Base-by-base conservation (phyloP, 30 jellyfish, hydroid and myxozoan genomes). In the Mastigias papua region DNA sequence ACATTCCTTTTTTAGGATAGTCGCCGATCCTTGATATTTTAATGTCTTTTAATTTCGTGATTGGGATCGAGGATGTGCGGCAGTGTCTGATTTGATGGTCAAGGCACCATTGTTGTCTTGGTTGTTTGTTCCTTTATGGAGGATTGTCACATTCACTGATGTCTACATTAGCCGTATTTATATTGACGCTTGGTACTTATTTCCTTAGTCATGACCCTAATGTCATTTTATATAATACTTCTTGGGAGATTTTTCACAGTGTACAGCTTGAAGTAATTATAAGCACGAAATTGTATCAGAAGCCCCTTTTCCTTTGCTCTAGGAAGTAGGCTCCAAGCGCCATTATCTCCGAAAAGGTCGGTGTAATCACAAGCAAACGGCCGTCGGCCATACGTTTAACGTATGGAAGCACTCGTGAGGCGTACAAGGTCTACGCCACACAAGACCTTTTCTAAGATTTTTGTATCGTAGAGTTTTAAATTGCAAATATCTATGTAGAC, bases 401-500 rank as follows among this genome's bases (percentile, higher is more conserved):
- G 54, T 42, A 42, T 42, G 13, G 13, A 42, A 42, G 54, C 7
- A 42, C 54, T 42, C 54, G 13, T 42, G 13, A 42, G 7, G 54
- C 13, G 13, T 42, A 15, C 13, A 42, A 42, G 0, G 54, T 15
- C 54, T 42, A 42, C 13, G 54, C 13, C 13, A 8, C 13, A 42
- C 37, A 21, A 0, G 77, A 65, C 77, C 15, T 69, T 32, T 69
- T 33, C 62, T 32, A 32, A 21, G 67, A 48, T 23, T 48, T 75
- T 42, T 51, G 86, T 75, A 75, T 20, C 28, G 54, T 75, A 26
- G 69, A 75, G 49, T 75, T 73, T 65, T 49, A 37, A 75, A 60
- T 51, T 75, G 74, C 65, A 75, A 75, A 75, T 63, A 63, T n/a
- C n/a, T n/a, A n/a, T 13, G 74, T 50, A 75, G 86, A 75, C 49